Evolutionary conservation across 1,140 invertebrate genomes (phyloP), one percentile per base, ranked within the genome.

Genomic region (Scaptomyza hsui): DNA sequence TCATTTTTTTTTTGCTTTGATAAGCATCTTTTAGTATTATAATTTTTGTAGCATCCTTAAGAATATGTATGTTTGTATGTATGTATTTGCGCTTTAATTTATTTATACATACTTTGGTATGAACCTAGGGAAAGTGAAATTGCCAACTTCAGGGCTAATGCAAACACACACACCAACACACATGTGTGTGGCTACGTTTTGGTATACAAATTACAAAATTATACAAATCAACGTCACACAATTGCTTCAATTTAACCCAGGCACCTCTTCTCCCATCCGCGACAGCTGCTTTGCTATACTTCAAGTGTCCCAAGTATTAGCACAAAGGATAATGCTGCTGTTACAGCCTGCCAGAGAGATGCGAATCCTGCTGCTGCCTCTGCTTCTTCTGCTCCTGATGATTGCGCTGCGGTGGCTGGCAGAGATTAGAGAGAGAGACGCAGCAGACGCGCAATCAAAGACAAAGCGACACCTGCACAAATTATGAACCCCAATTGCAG

Each of bases 191-290:
- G 81, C 81, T 70, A 88, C 82, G 74, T 71, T 75, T 68, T 69
- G 82, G 82, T 88, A 88, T 88, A 88, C 82, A 88, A 88, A 88
- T 88, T 88, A 88, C 82, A 75, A 88, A 88, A 88, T 88, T 88
- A 88, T 88, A 88, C 82, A 88, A 88, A 88, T 88, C 82, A 88
- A 88, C 81, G 83, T 60, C 75, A 65, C 67, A 88, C 82, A 88
- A 88, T 88, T 88, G 82, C 82, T 82, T 78, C 82, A 88, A 88
- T 88, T 88, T 85, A 88, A 81, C 75, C 75, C 57, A 65, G 64
- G 32, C 55, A 29, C 26, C 26, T 29, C 7, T 29, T 4, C 13
- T 35, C n/a, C 24, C 13, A 4, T 1, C 9, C 24, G 6, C 16
- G 49, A 26, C 64, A 61, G 63, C 59, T 61, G 56, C 26, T 39